A percentile compares a stretch with the other conserved stretches of the same genome.
phyloP scores from a whole-genome alignment of 2,797 vertebrate species.

The Cynopterus sphinx region DNA sequence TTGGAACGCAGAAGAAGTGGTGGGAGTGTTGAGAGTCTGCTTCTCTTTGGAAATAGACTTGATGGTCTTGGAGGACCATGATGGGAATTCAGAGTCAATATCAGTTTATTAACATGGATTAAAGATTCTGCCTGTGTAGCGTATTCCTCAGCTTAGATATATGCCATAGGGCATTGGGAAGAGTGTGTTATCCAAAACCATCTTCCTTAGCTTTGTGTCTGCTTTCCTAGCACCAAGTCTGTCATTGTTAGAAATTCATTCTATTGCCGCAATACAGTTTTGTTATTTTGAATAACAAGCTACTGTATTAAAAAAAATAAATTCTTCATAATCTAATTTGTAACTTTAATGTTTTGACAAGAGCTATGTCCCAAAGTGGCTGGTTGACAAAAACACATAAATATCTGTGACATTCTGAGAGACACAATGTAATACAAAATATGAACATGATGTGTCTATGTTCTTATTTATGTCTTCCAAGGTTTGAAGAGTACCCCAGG shows the following conservation, averaged over 20 bases:
- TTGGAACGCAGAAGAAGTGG: neutral
- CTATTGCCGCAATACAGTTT: neutral
- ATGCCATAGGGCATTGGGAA: neutral
- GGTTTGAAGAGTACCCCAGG: neutral
- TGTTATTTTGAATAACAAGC: neutral
- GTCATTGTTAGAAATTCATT: neutral
- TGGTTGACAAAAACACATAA: neutral
- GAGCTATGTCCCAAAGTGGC: neutral
- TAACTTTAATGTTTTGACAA: conserved; percentile 17
- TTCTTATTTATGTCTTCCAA: neutral
- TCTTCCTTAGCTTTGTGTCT: neutral
- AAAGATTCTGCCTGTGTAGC: neutral
- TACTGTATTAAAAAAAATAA: neutral
- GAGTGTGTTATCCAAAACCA: neutral
- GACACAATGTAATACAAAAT: neutral
- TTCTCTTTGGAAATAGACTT: neutral
- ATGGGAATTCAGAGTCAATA: neutral
- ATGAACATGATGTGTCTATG: neutral
- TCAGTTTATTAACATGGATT: neutral
- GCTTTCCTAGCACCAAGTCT: neutral
- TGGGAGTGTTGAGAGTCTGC: neutral
- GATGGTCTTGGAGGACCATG: neutral
- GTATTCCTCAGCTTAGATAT: neutral
- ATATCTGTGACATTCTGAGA: neutral
- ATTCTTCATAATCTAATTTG: neutral